Percentiles rank a stretch among this genome's conserved stretches.
Evolutionary conservation across 2,797 vertebrate genomes (phyloP).

Genomic region (Chelon auratus): DNA sequence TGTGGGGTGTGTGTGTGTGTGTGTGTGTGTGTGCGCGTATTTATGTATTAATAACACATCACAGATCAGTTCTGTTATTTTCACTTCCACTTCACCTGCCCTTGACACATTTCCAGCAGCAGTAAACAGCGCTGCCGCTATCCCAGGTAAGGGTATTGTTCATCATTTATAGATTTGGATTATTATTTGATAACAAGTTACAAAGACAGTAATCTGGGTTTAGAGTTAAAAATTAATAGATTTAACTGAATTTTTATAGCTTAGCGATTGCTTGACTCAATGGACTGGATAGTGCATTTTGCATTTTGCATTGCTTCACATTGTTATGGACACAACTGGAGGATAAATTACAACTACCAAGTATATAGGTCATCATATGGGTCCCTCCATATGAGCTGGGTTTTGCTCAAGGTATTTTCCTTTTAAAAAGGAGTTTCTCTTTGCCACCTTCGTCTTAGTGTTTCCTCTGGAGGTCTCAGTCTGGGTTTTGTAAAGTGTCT

Average conservation of each 20-base stretch:
- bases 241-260: background rate
- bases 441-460: too few species aligned
- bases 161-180: too few species aligned
- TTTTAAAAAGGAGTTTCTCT: too few species aligned
- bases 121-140: background rate
- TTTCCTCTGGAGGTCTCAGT: too few species aligned
- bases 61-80: background rate
- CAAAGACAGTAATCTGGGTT: background rate
- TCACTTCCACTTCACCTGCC: slow-evolving; percentile 31
- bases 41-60: too few species aligned
- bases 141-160: slow-evolving; percentile 61
- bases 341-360: background rate
- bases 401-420: too few species aligned
- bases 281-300: background rate
- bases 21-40: background rate
- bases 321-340: background rate
- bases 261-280: background rate
- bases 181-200: background rate
- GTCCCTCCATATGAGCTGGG: too few species aligned
- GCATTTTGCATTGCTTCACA: background rate
- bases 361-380: too few species aligned
- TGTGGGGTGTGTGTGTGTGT: background rate
- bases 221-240: background rate
- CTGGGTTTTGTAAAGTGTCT: too few species aligned
- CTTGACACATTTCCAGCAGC: too few species aligned